Base-by-base conservation (phyloP, 2,797 vertebrate genomes). In the Eutrigla gurnardus region DNA sequence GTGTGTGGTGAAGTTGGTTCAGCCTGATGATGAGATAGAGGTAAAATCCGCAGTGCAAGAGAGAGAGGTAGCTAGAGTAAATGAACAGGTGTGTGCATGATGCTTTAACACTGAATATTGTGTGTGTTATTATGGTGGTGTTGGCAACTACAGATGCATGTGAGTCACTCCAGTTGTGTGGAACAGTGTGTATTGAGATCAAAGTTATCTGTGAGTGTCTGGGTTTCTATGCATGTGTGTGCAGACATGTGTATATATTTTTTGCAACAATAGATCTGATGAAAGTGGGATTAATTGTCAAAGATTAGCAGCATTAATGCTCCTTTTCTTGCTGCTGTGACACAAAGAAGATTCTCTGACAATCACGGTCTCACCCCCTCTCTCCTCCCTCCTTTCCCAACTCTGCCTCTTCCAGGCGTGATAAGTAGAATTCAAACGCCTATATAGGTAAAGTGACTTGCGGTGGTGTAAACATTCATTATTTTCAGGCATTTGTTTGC, bases 221-320 rank as follows among this genome's bases (percentile, higher is more conserved):
- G 25, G 49, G 32, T 45, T n/a, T 33, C 11, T 65, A 32, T 66
- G 46, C 60, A 14, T 36, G 37, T 12, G 58, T 50, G 53, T 52
- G 58, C 45, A 37, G 58, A 73, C 39, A 67, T 50, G 53, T 52
- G 58, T 40, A 37, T 54, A 73, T 39, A 67, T 73, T 84, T 32
- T 78, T 68, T 72, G 46, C 65, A 37, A 62, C 62, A 76, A 12
- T 71, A 70, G 66, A 82, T 70, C 55, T 7, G 9, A 74, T 77
- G 73, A 84, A 89, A 80, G 70, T 79, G 57, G 73, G 77, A 85
- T 87, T 91, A 89, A 82, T 89, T 89, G 77, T 83, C 73, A 77
- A 78, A 88, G 84, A 90, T 92, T 84, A 84, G 80, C 82, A 65
- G 75, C 79, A 65, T 80, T 88, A 87, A 81, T 87, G 55, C 76